Percentiles rank a stretch among this genome's conserved stretches.
These are phyloP conservation scores for Amphimedon queenslandica DNA, from an alignment of 37 sponge, comb jelly and placozoan genomes.

Conservation along the genomic window DNA sequence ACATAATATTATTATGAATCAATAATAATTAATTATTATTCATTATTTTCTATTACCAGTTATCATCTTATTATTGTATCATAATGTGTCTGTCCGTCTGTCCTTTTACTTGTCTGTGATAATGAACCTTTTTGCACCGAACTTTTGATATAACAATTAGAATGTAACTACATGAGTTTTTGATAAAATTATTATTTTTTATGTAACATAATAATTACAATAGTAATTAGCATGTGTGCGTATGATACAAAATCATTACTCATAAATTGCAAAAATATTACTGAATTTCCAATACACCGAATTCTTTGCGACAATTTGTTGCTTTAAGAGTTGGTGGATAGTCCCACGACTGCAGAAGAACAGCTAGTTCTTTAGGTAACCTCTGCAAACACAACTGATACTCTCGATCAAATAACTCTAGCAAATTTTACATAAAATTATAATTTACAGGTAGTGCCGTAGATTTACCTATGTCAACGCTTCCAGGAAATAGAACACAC, in stretches of 20 bases:
- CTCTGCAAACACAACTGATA: slow-evolving; percentile 27
- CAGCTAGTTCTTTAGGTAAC: slow-evolving; percentile 13
- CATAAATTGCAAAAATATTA: too few species aligned
- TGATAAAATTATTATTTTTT: too few species aligned
- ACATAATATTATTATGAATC: not conserved
- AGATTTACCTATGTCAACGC: slow-evolving; percentile 30
- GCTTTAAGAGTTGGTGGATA: slow-evolving; percentile 23
- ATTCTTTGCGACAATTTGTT: slow-evolving; percentile 36
- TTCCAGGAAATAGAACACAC: slow-evolving; percentile 3
- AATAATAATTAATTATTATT: not conserved
- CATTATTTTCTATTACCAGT: too few species aligned
- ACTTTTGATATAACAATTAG: too few species aligned
- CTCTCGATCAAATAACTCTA: slow-evolving; percentile 56
- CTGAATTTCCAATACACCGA: slow-evolving; percentile 29
- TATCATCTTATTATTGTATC: too few species aligned
- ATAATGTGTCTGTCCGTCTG: too few species aligned
- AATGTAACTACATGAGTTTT: too few species aligned
- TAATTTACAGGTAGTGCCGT: not conserved
- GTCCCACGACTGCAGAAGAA: slow-evolving; percentile 18
- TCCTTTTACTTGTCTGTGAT: too few species aligned
- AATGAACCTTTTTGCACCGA: too few species aligned
- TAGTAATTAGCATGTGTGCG: too few species aligned
- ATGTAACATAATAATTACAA: too few species aligned
- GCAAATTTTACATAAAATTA: not conserved
- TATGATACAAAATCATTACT: too few species aligned